Evolutionary conservation across 2,888 invertebrate species (phyloP), one percentile per base, ranked within the genome.

Genomic region (Thyatira batis): DNA sequence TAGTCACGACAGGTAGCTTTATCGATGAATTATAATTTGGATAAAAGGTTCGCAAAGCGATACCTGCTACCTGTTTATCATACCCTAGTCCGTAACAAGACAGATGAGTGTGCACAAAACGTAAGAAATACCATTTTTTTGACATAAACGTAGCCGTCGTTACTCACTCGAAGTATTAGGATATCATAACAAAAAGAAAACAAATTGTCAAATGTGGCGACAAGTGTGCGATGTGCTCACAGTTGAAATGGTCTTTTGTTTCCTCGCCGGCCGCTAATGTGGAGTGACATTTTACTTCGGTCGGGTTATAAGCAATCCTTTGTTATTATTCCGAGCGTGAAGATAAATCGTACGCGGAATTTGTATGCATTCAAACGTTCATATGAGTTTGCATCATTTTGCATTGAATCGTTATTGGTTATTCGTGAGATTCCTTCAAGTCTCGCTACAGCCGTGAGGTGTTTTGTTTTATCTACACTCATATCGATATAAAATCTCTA

Each of bases 171-270:
- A 30, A 30, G 30, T 30, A 30, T 30, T 30, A 30, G n/a, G 5
- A 17, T 13, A n/a, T 13, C 6, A 6, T n/a, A 3, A 11, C 0
- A 39, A 8, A 39, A 8, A 39, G 17, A 39, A 17, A 33, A 33
- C 5, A 33, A n/a, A 33, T 33, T 33, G 33, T 39, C 17, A 17
- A 39, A 39, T 1, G 39, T 39, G 11, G 8, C 39, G 39, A 17
- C 39, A 39, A 6, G 39, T 5, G 17, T 13, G 39, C 8, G 39
- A 39, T 39, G 39, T 50, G 57, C 65, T 63, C 56, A 57, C 61
- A 59, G 63, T 57, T 58, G 50, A 60, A 21, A 28, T 44, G 21
- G 3, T 53, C 58, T 55, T 61, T 69, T 69, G 70, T 69, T 58
- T 59, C 51, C 17, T 23, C n/a, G 20, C 43, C 27, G 20, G 51